These are phyloP conservation scores for Mythimna albipuncta DNA, from an alignment of 2,888 invertebrate species.

Conservation along the genomic window DNA sequence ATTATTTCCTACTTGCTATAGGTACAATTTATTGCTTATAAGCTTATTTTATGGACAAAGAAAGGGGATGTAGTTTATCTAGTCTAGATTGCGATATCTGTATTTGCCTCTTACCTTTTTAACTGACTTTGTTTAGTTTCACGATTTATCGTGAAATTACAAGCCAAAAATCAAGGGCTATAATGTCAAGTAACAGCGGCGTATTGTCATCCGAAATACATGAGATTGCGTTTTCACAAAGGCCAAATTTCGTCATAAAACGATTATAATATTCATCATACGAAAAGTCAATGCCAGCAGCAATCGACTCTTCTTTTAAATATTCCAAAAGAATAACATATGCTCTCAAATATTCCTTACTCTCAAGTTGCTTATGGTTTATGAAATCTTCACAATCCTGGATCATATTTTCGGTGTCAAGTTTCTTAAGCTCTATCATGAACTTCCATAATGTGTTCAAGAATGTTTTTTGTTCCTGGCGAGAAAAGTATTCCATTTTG, in stretches of 20 bases:
- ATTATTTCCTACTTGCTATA: too few relatives aligned
- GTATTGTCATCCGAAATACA: not conserved
- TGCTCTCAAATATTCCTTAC: not conserved
- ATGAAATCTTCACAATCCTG: too few relatives aligned
- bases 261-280: not conserved
- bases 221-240: not conserved
- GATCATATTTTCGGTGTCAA: too few relatives aligned
- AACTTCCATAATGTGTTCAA: not conserved
- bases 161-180: too few relatives aligned
- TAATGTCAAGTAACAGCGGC: not conserved
- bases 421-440: too few relatives aligned
- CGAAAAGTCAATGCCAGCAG: not conserved
- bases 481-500: not conserved
- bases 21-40: too few relatives aligned
- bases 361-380: not conserved
- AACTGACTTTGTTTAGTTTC: too few relatives aligned
- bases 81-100: too few relatives aligned
- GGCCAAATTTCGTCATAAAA: not conserved
- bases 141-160: too few relatives aligned
- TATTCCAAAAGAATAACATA: not conserved
- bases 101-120: too few relatives aligned
- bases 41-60: too few relatives aligned
- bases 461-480: not conserved
- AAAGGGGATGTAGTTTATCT: too few relatives aligned
- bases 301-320: not conserved